phyloP scores from a whole-genome alignment of 2,113 vertebrate species.

The Grantiella picta region DNA sequence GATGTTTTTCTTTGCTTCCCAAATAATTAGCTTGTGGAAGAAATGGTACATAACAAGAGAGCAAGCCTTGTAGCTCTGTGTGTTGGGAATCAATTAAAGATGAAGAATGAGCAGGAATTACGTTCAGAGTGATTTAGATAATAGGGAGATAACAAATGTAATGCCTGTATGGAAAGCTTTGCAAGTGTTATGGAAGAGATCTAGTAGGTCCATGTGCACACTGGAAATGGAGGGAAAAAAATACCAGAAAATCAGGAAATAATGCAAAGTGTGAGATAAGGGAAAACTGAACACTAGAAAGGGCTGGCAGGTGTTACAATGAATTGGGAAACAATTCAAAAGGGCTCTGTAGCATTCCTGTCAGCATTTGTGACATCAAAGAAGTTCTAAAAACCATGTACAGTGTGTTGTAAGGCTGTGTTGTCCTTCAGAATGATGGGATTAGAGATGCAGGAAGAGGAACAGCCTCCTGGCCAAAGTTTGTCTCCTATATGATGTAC shows the following conservation, averaged over 20 bases:
- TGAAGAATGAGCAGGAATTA: neutral
- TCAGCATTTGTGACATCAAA: neutral
- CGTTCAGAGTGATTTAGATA: neutral
- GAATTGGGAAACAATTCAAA: neutral
- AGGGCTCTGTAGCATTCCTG: neutral
- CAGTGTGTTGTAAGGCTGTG: neutral
- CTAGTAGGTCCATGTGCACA: neutral
- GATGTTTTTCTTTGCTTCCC: neutral
- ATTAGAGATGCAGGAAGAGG: neutral
- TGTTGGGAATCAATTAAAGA: neutral
- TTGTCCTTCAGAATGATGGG: neutral
- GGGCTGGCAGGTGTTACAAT: neutral
- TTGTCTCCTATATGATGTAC: neutral
- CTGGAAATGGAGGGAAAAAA: neutral
- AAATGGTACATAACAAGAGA: neutral
- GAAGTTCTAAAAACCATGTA: neutral
- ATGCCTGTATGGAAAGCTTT: neutral
- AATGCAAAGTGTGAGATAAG: neutral
- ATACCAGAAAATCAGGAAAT: neutral
- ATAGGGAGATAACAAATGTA: neutral
- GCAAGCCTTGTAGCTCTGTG: neutral
- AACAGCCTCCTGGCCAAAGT: neutral
- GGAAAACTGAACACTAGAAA: neutral
- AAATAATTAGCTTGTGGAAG: neutral
- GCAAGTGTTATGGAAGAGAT: neutral